Base-by-base conservation (phyloP, 2,888 invertebrate genomes). In the Lasioglossum figueresi region DNA sequence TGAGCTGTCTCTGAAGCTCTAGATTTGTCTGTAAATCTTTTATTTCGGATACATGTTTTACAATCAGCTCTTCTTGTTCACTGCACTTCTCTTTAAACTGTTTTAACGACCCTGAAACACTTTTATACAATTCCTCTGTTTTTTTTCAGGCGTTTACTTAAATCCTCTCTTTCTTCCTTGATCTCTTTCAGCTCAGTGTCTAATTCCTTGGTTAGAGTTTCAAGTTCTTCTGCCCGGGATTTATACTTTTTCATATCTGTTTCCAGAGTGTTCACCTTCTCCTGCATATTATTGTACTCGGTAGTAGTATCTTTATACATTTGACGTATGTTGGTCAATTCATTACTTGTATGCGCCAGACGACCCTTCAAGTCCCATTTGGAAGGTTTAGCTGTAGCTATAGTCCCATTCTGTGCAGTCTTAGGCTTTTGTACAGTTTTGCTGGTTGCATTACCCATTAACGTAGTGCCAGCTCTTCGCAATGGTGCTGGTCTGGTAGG, bases 251-350 rank as follows among this genome's bases (percentile, higher is more conserved):
- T 79, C 76, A 93, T 91, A 27, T 85, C 88, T 27, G 91, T 77
- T 72, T 88, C 85, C 1, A 94, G 80, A 79, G 83, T 83, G 45
- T 89, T 83, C 16, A 93, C 84, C 27, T 88, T 80, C 37, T 89
- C 84, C 79, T 93, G 86, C 0, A 93, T 82, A n/a, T 84, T 82
- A 43, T 72, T 89, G 43, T 82, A 89, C 59, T 90, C 87, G 0
- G 88, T 70, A 5, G 76, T 95, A 88, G 96, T 96, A 76, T 97
- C 96, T 45, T 96, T 96, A 93, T 97, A 97, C 87, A 96, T 97
- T 91, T 97, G 97, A 94, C 97, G 97, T 0, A 97, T 95, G 12
- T 96, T 95, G 75, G 96, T 96, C 86, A 96, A 96, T 79, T 96
- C 96, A 4, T 95, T 95, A 34, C 94, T 95, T 0, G 93, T 78